A percentile compares a stretch with the other conserved stretches of the same genome.
Evolutionary conservation across 2,113 vertebrate genomes (phyloP).

Genomic region (Erythrolamprus reginae): DNA sequence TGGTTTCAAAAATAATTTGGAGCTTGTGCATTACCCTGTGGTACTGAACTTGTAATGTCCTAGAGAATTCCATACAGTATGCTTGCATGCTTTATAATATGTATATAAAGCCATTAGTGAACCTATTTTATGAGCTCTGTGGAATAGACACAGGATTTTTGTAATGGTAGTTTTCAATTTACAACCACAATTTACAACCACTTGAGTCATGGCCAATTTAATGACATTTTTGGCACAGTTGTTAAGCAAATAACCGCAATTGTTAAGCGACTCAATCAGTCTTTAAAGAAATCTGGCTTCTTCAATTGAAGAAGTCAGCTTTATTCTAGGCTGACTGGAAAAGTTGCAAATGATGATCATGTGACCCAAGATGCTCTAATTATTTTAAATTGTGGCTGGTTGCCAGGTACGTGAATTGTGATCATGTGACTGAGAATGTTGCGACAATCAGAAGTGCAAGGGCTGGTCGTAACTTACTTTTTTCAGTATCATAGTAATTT

Average conservation of each 20-base stretch:
- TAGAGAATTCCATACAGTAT: not conserved
- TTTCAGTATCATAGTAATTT: not conserved
- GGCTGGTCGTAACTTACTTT: not conserved
- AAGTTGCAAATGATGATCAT: not conserved
- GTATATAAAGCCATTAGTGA: not conserved
- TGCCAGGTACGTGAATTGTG: not conserved
- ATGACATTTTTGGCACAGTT: not conserved
- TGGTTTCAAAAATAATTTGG: not conserved
- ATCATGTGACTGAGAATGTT: not conserved
- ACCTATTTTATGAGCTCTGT: not conserved
- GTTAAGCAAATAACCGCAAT: not conserved
- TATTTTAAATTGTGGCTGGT: not conserved
- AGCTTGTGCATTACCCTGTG: not conserved
- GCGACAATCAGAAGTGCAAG: not conserved
- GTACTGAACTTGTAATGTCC: not conserved
- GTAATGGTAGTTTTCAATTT: not conserved
- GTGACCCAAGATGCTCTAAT: not conserved
- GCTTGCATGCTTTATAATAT: not conserved
- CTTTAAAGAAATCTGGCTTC: not conserved
- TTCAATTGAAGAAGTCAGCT: not conserved
- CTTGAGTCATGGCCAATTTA: not conserved
- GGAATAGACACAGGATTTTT: not conserved
- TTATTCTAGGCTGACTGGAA: not conserved
- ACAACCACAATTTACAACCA: not conserved
- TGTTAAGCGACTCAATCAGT: not conserved